phyloP scores from a whole-genome alignment of 2,888 invertebrate genomes.

The Druceiella hillmani region DNA sequence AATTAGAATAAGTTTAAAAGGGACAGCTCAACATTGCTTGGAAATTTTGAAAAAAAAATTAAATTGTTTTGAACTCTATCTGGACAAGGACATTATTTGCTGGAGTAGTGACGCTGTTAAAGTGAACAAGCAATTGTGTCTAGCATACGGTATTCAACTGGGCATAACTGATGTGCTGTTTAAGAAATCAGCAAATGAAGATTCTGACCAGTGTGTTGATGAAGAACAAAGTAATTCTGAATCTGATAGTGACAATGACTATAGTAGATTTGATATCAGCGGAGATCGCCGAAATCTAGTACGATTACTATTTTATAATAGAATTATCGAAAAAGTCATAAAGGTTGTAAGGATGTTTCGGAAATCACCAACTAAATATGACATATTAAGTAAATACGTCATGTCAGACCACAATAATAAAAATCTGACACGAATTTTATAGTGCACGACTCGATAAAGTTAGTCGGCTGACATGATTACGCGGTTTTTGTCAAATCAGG shows the following conservation, averaged over 20 bases:
- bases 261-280: neutral
- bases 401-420: too few relatives aligned
- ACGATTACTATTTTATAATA: neutral
- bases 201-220: neutral
- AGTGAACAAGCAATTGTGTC: neutral
- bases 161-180: neutral
- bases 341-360: conserved; percentile 1
- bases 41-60: neutral
- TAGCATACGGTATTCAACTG: conserved; percentile 2
- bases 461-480: too few relatives aligned
- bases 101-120: too few relatives aligned
- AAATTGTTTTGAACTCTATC: neutral
- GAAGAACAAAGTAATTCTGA: neutral
- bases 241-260: conserved; percentile 2
- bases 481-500: too few relatives aligned
- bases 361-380: conserved; percentile 2
- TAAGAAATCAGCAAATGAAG: neutral
- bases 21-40: conserved; percentile 4
- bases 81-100: conserved; percentile 1
- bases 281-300: neutral
- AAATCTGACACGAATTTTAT: too few relatives aligned
- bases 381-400: too few relatives aligned
- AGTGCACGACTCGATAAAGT: too few relatives aligned
- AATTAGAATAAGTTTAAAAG: conserved; percentile 2
- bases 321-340: neutral